Conservation (phyloP, 2,113 vertebrate species). For the Eulemur macaco region DNA sequence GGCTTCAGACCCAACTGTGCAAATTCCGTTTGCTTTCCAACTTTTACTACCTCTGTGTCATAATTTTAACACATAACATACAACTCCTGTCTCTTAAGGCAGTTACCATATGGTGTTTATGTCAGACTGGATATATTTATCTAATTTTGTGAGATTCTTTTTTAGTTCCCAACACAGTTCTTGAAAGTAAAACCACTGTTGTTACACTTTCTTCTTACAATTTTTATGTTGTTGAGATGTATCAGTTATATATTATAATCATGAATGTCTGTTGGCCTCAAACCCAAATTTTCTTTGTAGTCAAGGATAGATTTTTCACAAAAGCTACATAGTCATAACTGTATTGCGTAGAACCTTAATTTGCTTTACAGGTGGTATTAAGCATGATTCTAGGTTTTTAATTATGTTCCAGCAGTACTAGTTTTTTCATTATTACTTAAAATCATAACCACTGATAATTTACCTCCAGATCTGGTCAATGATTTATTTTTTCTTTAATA, state of each 20-base stretch:
- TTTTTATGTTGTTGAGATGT: conserved; percentile 61
- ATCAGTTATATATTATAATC: conserved; percentile 40
- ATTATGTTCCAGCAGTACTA: conserved; percentile 31
- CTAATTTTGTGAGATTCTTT: conserved; percentile 66
- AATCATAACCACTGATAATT: background rate
- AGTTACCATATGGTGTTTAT: conserved; percentile 73
- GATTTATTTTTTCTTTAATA: background rate
- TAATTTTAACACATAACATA: conserved; percentile 67
- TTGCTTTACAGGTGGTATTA: conserved; percentile 12
- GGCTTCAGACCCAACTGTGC: conserved; percentile 51
- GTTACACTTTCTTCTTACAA: conserved; percentile 16
- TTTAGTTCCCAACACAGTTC: conserved; percentile 61
- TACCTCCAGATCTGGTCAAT: background rate
- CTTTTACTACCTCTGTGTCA: conserved; percentile 69
- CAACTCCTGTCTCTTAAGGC: conserved; percentile 59
- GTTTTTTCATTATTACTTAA: conserved; percentile 39
- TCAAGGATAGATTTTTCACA: conserved; percentile 5
- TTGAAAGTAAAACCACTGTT: conserved; percentile 66
- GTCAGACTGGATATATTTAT: conserved; percentile 71
- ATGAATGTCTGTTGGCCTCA: conserved; percentile 44
- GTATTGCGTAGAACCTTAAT: background rate
- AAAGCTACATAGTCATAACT: conserved; percentile 2
- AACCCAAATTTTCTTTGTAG: conserved; percentile 40
- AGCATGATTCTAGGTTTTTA: conserved; percentile 14
- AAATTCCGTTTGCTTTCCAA: conserved; percentile 53